These are phyloP conservation scores for Takifugu rubripes DNA, from an alignment of 2,797 vertebrate species.

Conservation along the genomic window DNA sequence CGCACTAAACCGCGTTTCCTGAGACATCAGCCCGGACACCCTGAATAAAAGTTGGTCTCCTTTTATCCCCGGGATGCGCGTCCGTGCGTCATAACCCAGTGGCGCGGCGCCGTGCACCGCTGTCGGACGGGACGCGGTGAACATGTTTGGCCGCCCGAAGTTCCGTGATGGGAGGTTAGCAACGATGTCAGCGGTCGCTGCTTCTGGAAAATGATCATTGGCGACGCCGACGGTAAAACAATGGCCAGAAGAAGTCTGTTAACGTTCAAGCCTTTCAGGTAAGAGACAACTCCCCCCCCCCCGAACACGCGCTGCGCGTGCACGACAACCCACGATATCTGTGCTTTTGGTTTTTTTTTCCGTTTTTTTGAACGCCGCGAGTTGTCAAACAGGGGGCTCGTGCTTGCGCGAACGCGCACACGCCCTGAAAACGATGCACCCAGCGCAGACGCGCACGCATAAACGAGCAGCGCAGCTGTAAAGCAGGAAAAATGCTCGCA, in stretches of 20 bases:
- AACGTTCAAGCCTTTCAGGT: conserved; percentile 95
- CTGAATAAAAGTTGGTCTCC: conserved; percentile 49
- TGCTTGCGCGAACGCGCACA: conserved; percentile 6
- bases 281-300: conserved; percentile 55
- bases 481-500: conserved; percentile 15
- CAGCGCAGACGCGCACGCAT: conserved; percentile 16
- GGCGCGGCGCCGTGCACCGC: conserved; percentile 3
- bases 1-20: conserved; percentile 5
- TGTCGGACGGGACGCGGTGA: conserved; percentile 26
- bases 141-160: conserved; percentile 43
- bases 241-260: conserved; percentile 94
- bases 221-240: conserved; percentile 87
- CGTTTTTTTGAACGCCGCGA: not conserved
- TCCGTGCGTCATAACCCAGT: not conserved
- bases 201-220: conserved; percentile 74
- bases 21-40: not conserved
- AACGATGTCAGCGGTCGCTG: conserved; percentile 50
- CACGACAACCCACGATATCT: not conserved
- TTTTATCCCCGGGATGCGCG: not conserved
- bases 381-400: not conserved
- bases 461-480: conserved; percentile 8
- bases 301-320: not conserved
- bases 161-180: conserved; percentile 47
- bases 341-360: no score
- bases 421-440: conserved; percentile 15